Evolutionary conservation across 2,113 vertebrate genomes (phyloP).

Genomic region (Pollimyrus isidori): DNA sequence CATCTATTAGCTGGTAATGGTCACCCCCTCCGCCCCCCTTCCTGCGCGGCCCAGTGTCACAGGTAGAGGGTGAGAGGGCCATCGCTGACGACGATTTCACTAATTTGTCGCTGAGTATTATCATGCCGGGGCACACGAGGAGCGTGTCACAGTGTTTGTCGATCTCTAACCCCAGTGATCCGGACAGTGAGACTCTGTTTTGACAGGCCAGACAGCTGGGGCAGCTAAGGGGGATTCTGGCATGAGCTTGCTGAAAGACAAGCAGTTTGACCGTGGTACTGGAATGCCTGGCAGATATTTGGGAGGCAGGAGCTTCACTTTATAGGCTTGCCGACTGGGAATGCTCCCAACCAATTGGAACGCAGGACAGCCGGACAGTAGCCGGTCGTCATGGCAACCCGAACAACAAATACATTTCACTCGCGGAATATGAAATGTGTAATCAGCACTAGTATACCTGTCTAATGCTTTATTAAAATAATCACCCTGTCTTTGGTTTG

Average conservation of each 20-base stretch:
- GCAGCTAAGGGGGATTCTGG: conserved; percentile 16
- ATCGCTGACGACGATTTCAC: not conserved
- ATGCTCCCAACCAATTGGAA: not conserved
- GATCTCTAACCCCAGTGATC: conserved; percentile 44
- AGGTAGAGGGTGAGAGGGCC: not conserved
- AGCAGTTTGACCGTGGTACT: conserved; percentile 16
- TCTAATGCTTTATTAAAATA: not conserved
- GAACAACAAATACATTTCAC: not conserved
- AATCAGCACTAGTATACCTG: not conserved
- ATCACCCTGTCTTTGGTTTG: not conserved
- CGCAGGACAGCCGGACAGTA: not conserved
- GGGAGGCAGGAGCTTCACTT: not conserved
- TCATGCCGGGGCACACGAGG: conserved; percentile 45
- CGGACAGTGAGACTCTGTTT: conserved; percentile 34
- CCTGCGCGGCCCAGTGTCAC: not conserved
- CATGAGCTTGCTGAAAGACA: conserved; percentile 17
- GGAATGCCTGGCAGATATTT: conserved; percentile 21
- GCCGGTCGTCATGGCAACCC: not conserved
- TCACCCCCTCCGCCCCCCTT: not conserved
- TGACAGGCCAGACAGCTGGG: conserved; percentile 51
- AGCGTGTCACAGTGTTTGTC: conserved; percentile 49
- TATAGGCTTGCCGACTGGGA: not conserved
- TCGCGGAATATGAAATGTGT: not conserved
- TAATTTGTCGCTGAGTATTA: not conserved
- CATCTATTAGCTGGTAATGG: not conserved